Conservation (phyloP, 2,113 vertebrate genomes). For the Vombatus ursinus region DNA sequence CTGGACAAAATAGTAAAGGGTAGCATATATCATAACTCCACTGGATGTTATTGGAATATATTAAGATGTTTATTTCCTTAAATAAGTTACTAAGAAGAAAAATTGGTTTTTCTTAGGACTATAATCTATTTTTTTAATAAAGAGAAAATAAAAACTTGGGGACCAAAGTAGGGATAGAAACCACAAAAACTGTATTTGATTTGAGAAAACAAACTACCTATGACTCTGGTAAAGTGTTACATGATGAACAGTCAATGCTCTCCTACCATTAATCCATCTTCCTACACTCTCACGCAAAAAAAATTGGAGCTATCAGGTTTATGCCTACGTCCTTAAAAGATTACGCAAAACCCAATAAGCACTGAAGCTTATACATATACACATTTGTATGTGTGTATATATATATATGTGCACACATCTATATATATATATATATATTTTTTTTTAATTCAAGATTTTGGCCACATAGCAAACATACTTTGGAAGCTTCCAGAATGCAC, state of each 20-base stretch:
- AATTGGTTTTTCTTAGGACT: constrained; percentile 28
- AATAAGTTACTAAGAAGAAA: constrained; percentile 14
- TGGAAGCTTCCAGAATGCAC: neutral
- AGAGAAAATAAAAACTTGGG: neutral
- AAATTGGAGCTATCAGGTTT: constrained; percentile 61
- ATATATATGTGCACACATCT: neutral
- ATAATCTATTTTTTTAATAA: neutral
- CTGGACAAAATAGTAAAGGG: neutral
- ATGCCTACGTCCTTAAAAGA: constrained; percentile 67
- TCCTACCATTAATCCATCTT: constrained; percentile 65
- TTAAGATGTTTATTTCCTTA: neutral
- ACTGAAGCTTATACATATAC: constrained; percentile 38
- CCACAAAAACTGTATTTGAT: constrained; percentile 68
- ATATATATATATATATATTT: neutral
- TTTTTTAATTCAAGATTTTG: constrained; percentile 34
- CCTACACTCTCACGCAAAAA: no score
- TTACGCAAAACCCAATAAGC: constrained; percentile 58
- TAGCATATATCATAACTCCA: neutral
- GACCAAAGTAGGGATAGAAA: constrained; percentile 53
- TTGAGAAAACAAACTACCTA: constrained; percentile 67
- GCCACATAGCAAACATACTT: constrained; percentile 53
- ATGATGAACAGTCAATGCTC: constrained; percentile 64
- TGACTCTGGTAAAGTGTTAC: constrained; percentile 59
- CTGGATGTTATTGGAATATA: neutral
- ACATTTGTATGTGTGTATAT: neutral